Evolutionary conservation across 1,140 invertebrate genomes (phyloP).

Genomic region (Sycophila sp.): DNA sequence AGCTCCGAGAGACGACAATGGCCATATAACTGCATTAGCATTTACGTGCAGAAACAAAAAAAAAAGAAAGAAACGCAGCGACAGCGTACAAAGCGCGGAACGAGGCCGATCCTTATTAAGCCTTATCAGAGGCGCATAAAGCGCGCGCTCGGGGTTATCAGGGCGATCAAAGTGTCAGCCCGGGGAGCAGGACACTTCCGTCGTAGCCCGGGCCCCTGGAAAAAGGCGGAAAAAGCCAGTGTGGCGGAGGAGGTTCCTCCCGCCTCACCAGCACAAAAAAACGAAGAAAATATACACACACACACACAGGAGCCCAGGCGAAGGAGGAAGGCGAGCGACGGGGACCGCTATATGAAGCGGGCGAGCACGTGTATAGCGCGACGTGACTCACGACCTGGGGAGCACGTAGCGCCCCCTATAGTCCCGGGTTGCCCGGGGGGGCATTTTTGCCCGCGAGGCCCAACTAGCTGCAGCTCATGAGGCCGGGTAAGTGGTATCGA

Average conservation of each 20-base stretch:
- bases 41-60: too few relatives aligned
- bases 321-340: neutral
- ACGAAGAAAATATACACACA: neutral
- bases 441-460: conserved; percentile 5
- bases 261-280: too few relatives aligned
- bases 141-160: conserved; percentile 7
- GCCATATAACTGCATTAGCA: too few relatives aligned
- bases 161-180: conserved; percentile 13
- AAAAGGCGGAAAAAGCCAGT: neutral
- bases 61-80: neutral
- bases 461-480: conserved; percentile 15
- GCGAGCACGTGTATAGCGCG: conserved; percentile 17
- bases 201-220: neutral
- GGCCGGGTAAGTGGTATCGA: neutral
- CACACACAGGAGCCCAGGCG: neutral
- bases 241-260: conserved; percentile 18
- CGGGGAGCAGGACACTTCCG: neutral
- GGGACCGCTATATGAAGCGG: conserved; percentile 21
- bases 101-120: conserved; percentile 10
- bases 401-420: too few relatives aligned
- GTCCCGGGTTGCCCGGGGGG: neutral
- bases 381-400: conserved; percentile 34
- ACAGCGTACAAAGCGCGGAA: neutral
- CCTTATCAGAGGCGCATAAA: conserved; percentile 3
- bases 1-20: neutral